Conservation (phyloP, 2,888 invertebrate species). For the Camptogramma bilineatum region DNA sequence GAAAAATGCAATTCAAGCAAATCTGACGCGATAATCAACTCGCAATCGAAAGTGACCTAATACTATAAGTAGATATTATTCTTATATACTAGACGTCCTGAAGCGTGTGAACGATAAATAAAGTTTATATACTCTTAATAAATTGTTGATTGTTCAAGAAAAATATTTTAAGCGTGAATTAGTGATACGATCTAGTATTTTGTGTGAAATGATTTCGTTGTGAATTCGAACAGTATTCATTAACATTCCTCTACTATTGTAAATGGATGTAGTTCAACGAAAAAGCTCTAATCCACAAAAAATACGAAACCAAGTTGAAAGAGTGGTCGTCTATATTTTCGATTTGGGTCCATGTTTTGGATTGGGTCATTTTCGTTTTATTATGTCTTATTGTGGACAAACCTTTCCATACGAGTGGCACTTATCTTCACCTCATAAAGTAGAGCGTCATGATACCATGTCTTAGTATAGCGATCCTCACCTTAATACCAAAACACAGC, state of each 20-base stretch:
- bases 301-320: neutral
- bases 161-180: constrained; percentile 64
- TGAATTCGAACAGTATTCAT: constrained; percentile 37
- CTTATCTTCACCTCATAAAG: constrained; percentile 24
- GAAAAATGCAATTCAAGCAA: no score
- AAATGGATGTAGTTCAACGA: neutral
- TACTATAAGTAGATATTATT: neutral
- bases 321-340: neutral
- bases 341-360: neutral
- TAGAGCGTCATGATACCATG: constrained; percentile 31
- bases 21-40: no score
- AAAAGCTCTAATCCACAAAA: neutral
- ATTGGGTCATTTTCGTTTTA: neutral
- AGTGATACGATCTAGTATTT: constrained; percentile 60
- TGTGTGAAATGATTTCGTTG: constrained; percentile 50
- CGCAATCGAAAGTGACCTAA: no score
- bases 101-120: neutral
- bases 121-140: no score
- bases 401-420: constrained; percentile 13
- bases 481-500: constrained; percentile 85
- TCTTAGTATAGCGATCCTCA: constrained; percentile 80
- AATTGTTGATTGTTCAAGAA: constrained; percentile 64
- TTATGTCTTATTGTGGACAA: constrained; percentile 1
- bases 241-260: constrained; percentile 29
- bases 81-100: neutral